Percentiles rank a stretch among this genome's conserved stretches.
Evolutionary conservation across 2,888 invertebrate species (phyloP).

Genomic region (Cheilosia vulpina): DNA sequence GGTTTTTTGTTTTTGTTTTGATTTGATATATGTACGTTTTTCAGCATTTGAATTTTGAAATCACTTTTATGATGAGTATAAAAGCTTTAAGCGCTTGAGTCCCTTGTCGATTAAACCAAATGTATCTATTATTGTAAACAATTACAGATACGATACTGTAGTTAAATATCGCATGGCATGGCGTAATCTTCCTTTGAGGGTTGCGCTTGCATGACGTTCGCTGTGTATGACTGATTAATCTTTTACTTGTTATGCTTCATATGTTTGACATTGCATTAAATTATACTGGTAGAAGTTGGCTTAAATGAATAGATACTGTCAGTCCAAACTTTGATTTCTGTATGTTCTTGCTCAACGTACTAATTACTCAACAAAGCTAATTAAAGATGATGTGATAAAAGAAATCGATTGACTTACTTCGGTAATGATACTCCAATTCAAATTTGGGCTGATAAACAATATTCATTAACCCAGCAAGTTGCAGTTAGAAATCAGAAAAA

Average conservation of each 20-base stretch:
- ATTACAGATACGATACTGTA: background rate
- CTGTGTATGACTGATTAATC: slow-evolving; percentile 18
- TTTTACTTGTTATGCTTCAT: background rate
- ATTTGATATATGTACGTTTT: too few species aligned
- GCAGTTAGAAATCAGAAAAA: too few species aligned
- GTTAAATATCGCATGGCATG: slow-evolving; percentile 18
- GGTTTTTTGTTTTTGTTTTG: too few species aligned
- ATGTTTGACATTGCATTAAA: background rate
- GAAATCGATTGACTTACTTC: too few species aligned
- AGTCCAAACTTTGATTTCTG: background rate
- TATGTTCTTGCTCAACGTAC: too few species aligned
- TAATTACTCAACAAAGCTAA: too few species aligned
- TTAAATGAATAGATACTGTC: slow-evolving; percentile 1
- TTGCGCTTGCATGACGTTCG: slow-evolving; percentile 9
- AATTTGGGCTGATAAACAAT: too few species aligned
- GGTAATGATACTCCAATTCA: too few species aligned
- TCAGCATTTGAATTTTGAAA: background rate
- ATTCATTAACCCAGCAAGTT: too few species aligned
- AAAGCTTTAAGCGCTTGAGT: too few species aligned
- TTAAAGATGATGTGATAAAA: too few species aligned
- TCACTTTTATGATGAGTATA: slow-evolving; percentile 1
- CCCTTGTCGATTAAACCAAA: background rate
- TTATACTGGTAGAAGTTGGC: background rate
- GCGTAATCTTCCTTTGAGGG: slow-evolving; percentile 7
- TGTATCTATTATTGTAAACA: background rate